These are phyloP conservation scores for Camponotus pennsylvanicus DNA, from an alignment of 1,140 invertebrate species.

Conservation along the genomic window DNA sequence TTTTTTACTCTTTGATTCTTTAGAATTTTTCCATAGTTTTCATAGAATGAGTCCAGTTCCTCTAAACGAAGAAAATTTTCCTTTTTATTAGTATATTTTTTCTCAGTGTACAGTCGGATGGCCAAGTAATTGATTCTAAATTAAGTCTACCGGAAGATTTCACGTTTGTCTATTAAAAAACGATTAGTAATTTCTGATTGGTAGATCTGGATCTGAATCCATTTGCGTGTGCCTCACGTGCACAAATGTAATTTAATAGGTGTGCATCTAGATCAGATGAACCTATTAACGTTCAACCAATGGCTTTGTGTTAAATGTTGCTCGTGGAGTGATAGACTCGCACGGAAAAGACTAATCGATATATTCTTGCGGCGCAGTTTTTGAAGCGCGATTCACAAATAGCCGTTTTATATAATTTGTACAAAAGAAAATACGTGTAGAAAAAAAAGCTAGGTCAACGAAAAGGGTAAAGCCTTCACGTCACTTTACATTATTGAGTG, in stretches of 20 bases:
- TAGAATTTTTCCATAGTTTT: too few relatives aligned
- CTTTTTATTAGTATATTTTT: too few relatives aligned
- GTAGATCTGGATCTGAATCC: neutral
- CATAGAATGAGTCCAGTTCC: too few relatives aligned
- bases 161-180: neutral
- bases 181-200: neutral
- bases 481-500: neutral
- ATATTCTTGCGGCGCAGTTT: neutral
- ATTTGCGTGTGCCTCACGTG: neutral
- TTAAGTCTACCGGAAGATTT: neutral
- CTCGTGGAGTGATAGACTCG: neutral
- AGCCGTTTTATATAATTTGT: conserved; percentile 3
- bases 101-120: too few relatives aligned
- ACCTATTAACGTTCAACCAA: conserved; percentile 15
- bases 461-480: neutral
- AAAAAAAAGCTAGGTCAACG: neutral
- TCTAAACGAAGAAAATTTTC: too few relatives aligned
- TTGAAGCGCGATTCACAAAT: conserved; percentile 2
- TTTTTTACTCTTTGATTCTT: too few relatives aligned
- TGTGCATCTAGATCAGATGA: neutral
- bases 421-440: neutral
- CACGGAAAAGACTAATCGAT: conserved; percentile 32
- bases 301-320: neutral
- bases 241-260: neutral
- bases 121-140: neutral